Evolutionary conservation across 2,113 vertebrate genomes (phyloP), one percentile per base, ranked within the genome.

Genomic region (Nothocercus nigrocapillus): DNA sequence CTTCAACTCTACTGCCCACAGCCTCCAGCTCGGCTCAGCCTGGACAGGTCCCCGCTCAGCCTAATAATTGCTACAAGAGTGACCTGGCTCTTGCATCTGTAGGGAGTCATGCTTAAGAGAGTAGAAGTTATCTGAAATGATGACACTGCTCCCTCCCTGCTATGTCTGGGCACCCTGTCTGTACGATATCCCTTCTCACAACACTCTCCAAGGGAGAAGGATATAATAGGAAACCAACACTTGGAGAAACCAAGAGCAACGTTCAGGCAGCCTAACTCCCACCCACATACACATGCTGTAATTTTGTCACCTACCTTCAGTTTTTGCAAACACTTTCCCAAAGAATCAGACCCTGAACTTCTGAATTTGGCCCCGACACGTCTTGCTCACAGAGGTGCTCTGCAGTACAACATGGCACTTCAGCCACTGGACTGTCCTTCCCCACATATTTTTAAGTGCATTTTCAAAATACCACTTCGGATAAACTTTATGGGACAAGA

Each of bases 251-350:
- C 30, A 6, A 5, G 13, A 53, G 38, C 1, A 27, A 56, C 36
- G 20, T 11, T 84, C 11, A 28, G 17, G 56, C 61, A 88, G 34
- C 36, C 38, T 11, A 7, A 82, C 53, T 11, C 32, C 53, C 58
- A 85, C 18, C 13, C 47, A 19, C 27, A 7, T 0, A 0, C 42
- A 56, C 70, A 2, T 7, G 32, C 27, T 1, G 0, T 25, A 5
- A 5, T 16, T 45, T 61, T 47, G 47, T 16, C 22, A 27, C 6
- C 6, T 49, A 10, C 8, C 40, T 44, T 42, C 62, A 61, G 70
- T 36, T 30, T 59, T 24, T 80, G 12, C 1, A 2, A 34, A 25
- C 3, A 21, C 44, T 25, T 44, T 92, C 14, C 51, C 27, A 38
- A 27, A 72, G 12, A 76, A 40, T 2, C 11, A 47, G 66, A 5